A percentile compares a stretch with the other conserved stretches of the same genome.
Conservation (phyloP, 2,113 vertebrate species). For the Atrichornis clamosus region DNA sequence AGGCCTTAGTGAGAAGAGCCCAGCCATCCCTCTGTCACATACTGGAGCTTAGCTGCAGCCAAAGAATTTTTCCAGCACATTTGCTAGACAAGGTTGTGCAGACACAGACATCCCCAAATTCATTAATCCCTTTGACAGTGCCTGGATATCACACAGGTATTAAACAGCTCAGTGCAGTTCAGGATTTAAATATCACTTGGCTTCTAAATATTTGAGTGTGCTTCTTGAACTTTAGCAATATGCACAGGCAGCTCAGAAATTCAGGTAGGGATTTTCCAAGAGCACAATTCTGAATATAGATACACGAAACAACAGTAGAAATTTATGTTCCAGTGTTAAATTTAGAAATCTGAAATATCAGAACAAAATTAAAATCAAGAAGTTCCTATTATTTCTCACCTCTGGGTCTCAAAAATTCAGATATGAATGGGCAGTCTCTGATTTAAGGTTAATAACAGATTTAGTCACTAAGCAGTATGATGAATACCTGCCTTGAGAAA, state of each 20-base stretch:
- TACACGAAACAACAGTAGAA: not conserved
- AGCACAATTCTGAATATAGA: not conserved
- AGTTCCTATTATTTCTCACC: not conserved
- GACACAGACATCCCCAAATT: not conserved
- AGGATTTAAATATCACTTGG: not conserved
- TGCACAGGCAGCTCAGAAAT: not conserved
- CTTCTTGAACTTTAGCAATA: not conserved
- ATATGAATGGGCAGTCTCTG: not conserved
- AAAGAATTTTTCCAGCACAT: not conserved
- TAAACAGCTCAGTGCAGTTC: not conserved
- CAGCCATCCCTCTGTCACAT: not conserved
- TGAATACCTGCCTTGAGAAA: not conserved
- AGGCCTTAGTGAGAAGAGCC: not conserved
- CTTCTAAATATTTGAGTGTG: not conserved
- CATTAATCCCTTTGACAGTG: not conserved
- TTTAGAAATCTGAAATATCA: not conserved
- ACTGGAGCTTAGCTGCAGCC: not conserved
- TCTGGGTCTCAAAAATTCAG: not conserved
- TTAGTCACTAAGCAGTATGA: not conserved
- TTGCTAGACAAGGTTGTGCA: not conserved
- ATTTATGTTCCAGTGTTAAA: not conserved
- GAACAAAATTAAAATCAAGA: not conserved
- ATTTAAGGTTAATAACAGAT: not conserved
- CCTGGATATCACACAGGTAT: not conserved
- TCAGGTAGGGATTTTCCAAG: not conserved